A percentile compares a stretch with the other conserved stretches of the same genome.
phyloP scores from a whole-genome alignment of 2,888 invertebrate species.

The Drosophila longiperda region DNA sequence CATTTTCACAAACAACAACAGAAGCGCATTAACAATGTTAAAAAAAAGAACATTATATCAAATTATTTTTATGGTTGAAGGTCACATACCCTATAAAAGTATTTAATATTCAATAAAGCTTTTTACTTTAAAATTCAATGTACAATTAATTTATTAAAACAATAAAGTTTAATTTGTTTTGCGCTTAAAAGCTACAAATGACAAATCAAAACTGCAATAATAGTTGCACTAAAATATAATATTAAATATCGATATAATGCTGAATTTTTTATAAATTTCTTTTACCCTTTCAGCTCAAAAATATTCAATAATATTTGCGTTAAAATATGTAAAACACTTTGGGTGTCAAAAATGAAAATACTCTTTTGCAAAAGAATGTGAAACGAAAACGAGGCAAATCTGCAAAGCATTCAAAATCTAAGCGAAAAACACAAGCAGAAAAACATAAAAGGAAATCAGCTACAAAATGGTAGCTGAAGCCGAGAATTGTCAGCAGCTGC shows the following conservation, averaged over 20 bases:
- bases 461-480: constrained; percentile 4
- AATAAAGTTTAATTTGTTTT: no score
- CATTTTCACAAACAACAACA: constrained; percentile 64
- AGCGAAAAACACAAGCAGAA: constrained; percentile 10
- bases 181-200: background rate
- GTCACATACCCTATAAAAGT: constrained; percentile 25
- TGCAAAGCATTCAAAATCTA: constrained; percentile 35
- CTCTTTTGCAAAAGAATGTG: constrained; percentile 1
- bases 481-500: constrained; percentile 67
- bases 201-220: background rate
- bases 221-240: background rate
- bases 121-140: constrained; percentile 18
- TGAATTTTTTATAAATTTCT: background rate
- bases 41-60: background rate
- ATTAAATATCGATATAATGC: background rate
- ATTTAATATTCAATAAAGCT: constrained; percentile 35
- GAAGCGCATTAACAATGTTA: constrained; percentile 64
- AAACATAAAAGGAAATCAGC: constrained; percentile 25
- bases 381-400: constrained; percentile 25
- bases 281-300: background rate
- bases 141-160: no score
- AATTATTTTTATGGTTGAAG: background rate
- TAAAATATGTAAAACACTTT: background rate
- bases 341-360: background rate
- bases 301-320: background rate